Conservation (phyloP, 2,113 vertebrate species). For the Eptatretus burgeri region DNA sequence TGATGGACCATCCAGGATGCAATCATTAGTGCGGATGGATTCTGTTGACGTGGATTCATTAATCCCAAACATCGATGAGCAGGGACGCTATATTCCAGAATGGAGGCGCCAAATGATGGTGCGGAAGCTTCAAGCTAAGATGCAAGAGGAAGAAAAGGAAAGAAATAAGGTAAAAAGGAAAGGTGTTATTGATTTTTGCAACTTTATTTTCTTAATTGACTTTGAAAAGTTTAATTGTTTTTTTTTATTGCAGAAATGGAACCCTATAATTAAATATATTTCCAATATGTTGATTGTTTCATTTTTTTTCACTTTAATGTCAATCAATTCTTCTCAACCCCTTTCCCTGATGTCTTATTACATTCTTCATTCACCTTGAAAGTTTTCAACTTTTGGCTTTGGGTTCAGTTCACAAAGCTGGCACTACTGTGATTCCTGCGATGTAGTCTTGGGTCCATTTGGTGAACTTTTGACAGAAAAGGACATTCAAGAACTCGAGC, state of each 20-base stretch:
- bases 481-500: constrained; percentile 49
- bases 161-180: constrained; percentile 32
- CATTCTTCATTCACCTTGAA: constrained; percentile 29
- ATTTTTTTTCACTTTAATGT: no score
- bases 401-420: constrained; percentile 32
- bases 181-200: no score
- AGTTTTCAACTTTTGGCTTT: constrained; percentile 40
- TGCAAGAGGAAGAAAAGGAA: constrained; percentile 75
- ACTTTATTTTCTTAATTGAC: no score
- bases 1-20: background rate
- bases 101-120: constrained; percentile 88
- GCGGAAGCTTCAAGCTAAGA: constrained; percentile 60
- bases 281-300: no score
- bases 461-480: constrained; percentile 59
- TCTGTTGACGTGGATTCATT: constrained; percentile 31
- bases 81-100: constrained; percentile 50
- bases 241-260: no score
- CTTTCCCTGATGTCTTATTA: constrained; percentile 17
- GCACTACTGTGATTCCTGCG: constrained; percentile 30
- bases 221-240: no score
- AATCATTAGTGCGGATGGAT: background rate
- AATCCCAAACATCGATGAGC: constrained; percentile 57
- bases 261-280: no score
- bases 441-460: constrained; percentile 43
- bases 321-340: background rate